Conservation (phyloP, 2,113 vertebrate genomes). For the Otocyon megalotis region DNA sequence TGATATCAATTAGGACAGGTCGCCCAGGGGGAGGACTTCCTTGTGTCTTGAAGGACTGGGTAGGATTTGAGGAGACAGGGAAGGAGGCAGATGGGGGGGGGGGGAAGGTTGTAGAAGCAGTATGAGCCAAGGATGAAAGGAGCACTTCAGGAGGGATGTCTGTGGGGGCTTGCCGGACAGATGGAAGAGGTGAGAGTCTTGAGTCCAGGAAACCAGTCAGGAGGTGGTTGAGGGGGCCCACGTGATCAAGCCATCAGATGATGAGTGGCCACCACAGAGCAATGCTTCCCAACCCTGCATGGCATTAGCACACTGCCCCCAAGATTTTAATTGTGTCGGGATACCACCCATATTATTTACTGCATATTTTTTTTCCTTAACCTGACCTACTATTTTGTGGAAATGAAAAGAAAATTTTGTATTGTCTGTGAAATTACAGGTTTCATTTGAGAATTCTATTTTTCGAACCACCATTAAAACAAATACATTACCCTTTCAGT, state of each 20-base stretch:
- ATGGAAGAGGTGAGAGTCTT: no score
- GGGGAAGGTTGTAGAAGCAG: neutral
- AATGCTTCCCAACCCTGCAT: neutral
- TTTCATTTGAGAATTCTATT: conserved; percentile 19
- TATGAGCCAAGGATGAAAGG: neutral
- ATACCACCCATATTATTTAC: neutral
- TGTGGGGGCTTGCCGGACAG: neutral
- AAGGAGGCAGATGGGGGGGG: neutral
- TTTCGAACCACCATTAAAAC: neutral
- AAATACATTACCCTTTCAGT: neutral
- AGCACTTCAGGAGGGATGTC: neutral
- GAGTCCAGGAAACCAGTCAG: neutral
- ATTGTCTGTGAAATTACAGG: neutral
- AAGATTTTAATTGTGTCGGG: neutral
- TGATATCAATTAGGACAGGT: neutral
- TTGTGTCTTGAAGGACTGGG: neutral
- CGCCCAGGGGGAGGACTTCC: neutral
- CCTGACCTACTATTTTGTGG: neutral
- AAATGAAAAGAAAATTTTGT: neutral
- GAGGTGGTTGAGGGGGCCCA: neutral
- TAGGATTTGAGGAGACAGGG: neutral
- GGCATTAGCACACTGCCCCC: neutral
- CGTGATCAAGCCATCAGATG: rapidly evolving
- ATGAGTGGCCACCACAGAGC: neutral
- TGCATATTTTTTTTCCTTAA: neutral